Evolutionary conservation across 2,888 invertebrate species (phyloP).

Genomic region (Clepsis dumicolana): DNA sequence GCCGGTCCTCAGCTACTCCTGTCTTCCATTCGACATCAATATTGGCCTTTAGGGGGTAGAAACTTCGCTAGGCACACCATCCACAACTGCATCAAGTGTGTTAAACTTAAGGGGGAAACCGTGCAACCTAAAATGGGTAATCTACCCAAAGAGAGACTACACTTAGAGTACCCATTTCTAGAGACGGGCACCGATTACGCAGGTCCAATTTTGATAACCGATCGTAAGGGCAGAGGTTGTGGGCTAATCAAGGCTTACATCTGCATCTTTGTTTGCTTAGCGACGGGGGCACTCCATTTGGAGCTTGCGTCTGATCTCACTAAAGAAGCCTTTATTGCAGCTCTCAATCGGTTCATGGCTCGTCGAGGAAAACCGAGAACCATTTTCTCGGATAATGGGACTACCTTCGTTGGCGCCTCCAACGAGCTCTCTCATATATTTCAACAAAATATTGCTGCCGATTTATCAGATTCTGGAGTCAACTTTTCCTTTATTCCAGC

Average conservation of each 20-base stretch:
- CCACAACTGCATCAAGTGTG: not conserved
- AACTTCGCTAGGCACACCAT: not conserved
- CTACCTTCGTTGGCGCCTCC: slow-evolving; percentile 53
- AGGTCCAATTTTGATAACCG: slow-evolving; percentile 11
- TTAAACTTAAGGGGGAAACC: slow-evolving; percentile 6
- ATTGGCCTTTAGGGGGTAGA: slow-evolving; percentile 12
- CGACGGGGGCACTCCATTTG: slow-evolving; percentile 48
- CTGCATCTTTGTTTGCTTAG: slow-evolving; percentile 46
- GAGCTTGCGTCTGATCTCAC: slow-evolving; percentile 48
- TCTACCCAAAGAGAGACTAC: slow-evolving; percentile 12
- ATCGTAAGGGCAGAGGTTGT: slow-evolving; percentile 20
- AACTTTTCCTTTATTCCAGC: slow-evolving; percentile 49
- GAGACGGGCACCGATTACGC: slow-evolving; percentile 12
- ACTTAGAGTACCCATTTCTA: slow-evolving; percentile 11
- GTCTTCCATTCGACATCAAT: not conserved
- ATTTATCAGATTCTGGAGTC: not conserved
- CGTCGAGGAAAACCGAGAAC: slow-evolving; percentile 43
- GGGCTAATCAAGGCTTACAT: slow-evolving; percentile 29
- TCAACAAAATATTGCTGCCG: slow-evolving; percentile 49
- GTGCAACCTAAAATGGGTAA: slow-evolving; percentile 18
- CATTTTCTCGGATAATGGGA: slow-evolving; percentile 52
- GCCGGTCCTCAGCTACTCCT: too few relatives aligned
- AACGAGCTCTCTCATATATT: slow-evolving; percentile 37
- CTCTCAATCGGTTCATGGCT: slow-evolving; percentile 41
- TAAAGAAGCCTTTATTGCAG: slow-evolving; percentile 42